Evolutionary conservation across 2,888 invertebrate species (phyloP), one percentile per base, ranked within the genome.

Genomic region (Ichneumoninae sp.): DNA sequence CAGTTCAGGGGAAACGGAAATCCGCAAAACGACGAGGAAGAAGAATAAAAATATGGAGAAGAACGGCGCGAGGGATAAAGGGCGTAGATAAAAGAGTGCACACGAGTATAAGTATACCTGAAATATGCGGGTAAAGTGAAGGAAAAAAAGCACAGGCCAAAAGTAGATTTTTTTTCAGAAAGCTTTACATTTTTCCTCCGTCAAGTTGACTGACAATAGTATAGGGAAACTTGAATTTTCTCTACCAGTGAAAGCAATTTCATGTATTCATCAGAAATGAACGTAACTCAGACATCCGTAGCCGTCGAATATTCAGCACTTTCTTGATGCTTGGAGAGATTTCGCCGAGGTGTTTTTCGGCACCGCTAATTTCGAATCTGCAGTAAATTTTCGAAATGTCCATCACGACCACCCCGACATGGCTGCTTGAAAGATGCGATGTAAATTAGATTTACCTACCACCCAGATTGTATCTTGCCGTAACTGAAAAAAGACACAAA

Each of bases 31-130:
- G 65, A 73, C 47, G 77, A 54, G 85, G 85, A 65, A 79, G 79
- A 81, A 82, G 77, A 85, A 85, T 87, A 82, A 83, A 85, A 74
- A 86, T 84, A 81, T 79, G 74, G 71, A 54, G 60, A 83, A 76
- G 66, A 75, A 60, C 57, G 69, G 60, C 73, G 77, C 66, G 70
- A 52, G 54, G 10, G 47, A 77, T 63, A 30, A 57, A 60, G 63
- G 60, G 65, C 60, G 66, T 22, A 47, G 57, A 69, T 79, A 70
- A 75, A 57, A 44, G 57, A 77, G 33, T 44, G 40, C 65, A 33
- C 50, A 75, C 36, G 40, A 36, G 47, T 66, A 60, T 70, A 54
- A 19, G 63, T 57, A 36, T 66, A 54, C 47, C 57, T 40, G 66
- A 71, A 63, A 63, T 63, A 77, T 71, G 30, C 71, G 44, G 47